Conservation (phyloP, 2,888 invertebrate genomes). For the Drosophila lutescens region DNA sequence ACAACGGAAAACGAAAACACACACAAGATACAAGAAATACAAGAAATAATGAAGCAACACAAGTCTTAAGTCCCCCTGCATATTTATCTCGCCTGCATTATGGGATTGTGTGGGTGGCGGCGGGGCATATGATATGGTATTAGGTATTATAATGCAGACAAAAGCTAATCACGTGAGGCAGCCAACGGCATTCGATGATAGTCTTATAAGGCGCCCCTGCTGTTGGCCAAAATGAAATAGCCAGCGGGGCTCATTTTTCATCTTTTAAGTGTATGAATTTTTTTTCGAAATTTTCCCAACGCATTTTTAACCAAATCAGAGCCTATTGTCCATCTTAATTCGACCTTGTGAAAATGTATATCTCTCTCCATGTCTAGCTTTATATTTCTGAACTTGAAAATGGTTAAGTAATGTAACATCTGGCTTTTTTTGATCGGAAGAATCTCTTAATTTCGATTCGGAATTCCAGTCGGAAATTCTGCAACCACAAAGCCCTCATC, state of each 20-base stretch:
- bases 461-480: constrained; percentile 11
- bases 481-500: constrained; percentile 34
- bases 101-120: constrained; percentile 15
- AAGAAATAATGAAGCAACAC: constrained; percentile 59
- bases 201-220: constrained; percentile 58
- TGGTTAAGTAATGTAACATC: constrained; percentile 21
- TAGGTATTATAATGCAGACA: constrained; percentile 51
- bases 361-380: constrained; percentile 48
- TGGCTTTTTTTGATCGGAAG: constrained; percentile 48
- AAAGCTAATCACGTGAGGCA: constrained; percentile 71
- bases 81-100: constrained; percentile 44
- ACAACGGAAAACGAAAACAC: constrained; percentile 41
- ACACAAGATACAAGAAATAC: constrained; percentile 13
- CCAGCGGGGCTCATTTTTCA: constrained; percentile 41
- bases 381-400: constrained; percentile 46
- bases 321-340: constrained; percentile 56
- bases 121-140: constrained; percentile 21
- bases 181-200: constrained; percentile 54
- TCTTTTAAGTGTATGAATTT: constrained; percentile 53
- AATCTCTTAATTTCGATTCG: constrained; percentile 53
- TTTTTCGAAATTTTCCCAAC: constrained; percentile 36
- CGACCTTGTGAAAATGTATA: constrained; percentile 57
- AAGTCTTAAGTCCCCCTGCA: constrained; percentile 57
- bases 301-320: constrained; percentile 58
- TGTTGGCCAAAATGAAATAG: constrained; percentile 19